phyloP scores from a whole-genome alignment of 2,797 vertebrate genomes.

The Morelia viridis region DNA sequence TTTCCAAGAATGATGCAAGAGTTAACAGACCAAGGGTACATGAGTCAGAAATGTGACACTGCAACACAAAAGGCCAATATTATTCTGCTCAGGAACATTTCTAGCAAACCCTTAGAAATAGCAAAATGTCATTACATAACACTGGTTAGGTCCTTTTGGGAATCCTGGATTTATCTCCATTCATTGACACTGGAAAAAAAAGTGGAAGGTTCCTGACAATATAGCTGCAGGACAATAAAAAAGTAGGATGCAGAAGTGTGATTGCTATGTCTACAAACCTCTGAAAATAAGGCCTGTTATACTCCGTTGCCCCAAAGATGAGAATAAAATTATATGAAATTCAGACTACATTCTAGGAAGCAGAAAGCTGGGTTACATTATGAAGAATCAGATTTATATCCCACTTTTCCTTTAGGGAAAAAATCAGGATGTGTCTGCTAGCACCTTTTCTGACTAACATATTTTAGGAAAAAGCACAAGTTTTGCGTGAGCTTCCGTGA shows the following conservation, averaged over 20 bases:
- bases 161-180: background rate
- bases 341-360: background rate
- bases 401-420: background rate
- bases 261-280: background rate
- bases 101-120: background rate
- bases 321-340: background rate
- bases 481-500: background rate
- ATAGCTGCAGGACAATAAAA: background rate
- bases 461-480: too few species aligned
- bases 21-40: constrained; percentile 4
- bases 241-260: background rate
- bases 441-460: background rate
- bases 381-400: background rate
- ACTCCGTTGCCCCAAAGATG: background rate
- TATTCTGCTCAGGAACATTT: background rate
- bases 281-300: background rate
- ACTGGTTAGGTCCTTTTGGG: background rate
- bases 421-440: background rate
- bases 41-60: background rate
- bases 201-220: too few species aligned
- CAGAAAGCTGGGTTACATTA: background rate
- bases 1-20: background rate
- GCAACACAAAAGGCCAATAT: background rate
- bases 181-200: background rate
- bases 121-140: background rate